Base-by-base conservation (phyloP, 2,888 invertebrate species). In the Muscina levida region DNA sequence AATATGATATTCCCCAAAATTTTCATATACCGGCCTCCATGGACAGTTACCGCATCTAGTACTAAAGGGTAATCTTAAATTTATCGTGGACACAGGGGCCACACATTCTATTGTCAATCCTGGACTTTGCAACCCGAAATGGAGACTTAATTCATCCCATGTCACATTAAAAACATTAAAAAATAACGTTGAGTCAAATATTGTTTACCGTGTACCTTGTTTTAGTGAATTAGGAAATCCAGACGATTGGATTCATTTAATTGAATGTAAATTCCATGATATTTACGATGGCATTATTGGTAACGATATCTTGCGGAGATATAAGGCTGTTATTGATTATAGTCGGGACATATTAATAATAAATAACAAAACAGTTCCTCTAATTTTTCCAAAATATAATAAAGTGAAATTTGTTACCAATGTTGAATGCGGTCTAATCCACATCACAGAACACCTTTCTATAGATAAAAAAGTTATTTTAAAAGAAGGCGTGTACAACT, bases 221-320 rank as follows among this genome's bases (percentile, higher is more conserved):
- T 31, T 57, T 31, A 13, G 8, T 1, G 70, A 70, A 26, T 17
- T 57, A 19, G 71, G 71, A 5, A 13, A 59, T 46, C 17, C 6
- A 2, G 46, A 44, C 17, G 53, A 72, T 2, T 86, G 42, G 83
- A 85, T 68, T 10, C 53, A 24, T n/a, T 37, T 71, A 37, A 59
- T 72, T 17, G 77, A 72, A 42, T 72, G 57, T 24, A 39, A 57
- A 48, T 74, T 74, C 31, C 72, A 53, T n/a, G 13, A 66, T 19
- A 2, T 44, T 11, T 72, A 26, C 24, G 56, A 66, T 44, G 72
- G 65, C 22, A 59, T 66, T 26, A 53, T 72, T 42, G 65, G 72
- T 1, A 57, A 66, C 11, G 73, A 73, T 44, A n/a, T 73, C 4
- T 2, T 73, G n/a, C 26, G 15, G 6, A 62, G 42, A 62, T 62